Percentiles rank a stretch among this genome's conserved stretches.
phyloP scores from a whole-genome alignment of 1,140 invertebrate species.

The Agraylea sexmaculata region DNA sequence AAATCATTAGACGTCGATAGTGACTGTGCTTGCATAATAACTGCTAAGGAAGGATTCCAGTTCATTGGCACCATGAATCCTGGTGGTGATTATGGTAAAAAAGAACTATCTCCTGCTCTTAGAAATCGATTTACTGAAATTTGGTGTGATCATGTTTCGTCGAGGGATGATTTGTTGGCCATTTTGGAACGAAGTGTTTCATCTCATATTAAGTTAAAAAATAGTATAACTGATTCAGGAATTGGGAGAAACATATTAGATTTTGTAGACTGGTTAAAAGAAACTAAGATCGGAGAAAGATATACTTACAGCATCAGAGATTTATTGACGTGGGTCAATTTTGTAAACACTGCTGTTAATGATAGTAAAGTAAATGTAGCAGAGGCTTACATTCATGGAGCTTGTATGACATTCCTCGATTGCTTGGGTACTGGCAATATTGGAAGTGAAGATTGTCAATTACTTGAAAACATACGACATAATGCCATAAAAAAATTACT shows the following conservation, averaged over 20 bases:
- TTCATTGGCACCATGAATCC: conserved; percentile 99
- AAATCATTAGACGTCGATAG: conserved; percentile 50
- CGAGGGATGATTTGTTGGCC: conserved; percentile 56
- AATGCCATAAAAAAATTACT: conserved; percentile 40
- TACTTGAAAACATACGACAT: conserved; percentile 39
- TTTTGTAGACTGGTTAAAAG: conserved; percentile 70
- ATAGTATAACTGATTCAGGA: conserved; percentile 38
- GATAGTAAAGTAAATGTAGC: conserved; percentile 39
- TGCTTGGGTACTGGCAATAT: conserved; percentile 66
- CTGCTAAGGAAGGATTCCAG: conserved; percentile 69
- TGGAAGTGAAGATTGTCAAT: conserved; percentile 44
- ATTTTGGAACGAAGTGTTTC: conserved; percentile 76
- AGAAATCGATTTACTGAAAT: conserved; percentile 98
- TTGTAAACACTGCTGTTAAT: conserved; percentile 61
- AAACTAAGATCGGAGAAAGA: conserved; percentile 61
- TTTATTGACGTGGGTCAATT: conserved; percentile 83
- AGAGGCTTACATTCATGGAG: conserved; percentile 76
- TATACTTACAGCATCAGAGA: conserved; percentile 86
- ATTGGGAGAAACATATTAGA: conserved; percentile 60
- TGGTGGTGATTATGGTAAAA: conserved; percentile 98
- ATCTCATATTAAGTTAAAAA: no score
- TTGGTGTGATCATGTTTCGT: conserved; percentile 77
- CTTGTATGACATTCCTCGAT: conserved; percentile 84
- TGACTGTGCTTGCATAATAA: conserved; percentile 45
- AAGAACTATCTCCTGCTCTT: conserved; percentile 95